A percentile compares a stretch with the other conserved stretches of the same genome.
Evolutionary conservation across 2,797 vertebrate species (phyloP).

Genomic region (Linurgus olivaceus): DNA sequence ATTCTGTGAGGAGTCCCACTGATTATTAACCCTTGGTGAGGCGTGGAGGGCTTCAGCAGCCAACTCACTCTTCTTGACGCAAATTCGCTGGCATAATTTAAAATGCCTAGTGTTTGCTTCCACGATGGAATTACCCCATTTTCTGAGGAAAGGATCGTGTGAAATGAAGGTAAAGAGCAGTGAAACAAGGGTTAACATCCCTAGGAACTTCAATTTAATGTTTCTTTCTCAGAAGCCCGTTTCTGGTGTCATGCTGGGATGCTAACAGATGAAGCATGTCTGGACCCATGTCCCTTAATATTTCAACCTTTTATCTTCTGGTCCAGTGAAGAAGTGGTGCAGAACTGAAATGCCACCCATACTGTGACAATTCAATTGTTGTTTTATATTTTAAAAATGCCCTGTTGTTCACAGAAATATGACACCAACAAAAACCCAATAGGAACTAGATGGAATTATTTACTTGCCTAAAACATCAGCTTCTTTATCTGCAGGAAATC

Average conservation of each 20-base stretch:
- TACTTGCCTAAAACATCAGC: background rate
- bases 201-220: background rate
- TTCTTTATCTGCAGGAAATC: background rate
- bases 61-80: background rate
- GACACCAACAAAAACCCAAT: constrained; percentile 13
- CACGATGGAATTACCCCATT: background rate
- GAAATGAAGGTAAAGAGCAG: background rate
- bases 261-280: background rate
- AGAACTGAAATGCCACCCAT: constrained; percentile 22
- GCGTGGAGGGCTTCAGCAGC: background rate
- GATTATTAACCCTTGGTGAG: background rate
- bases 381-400: constrained; percentile 40
- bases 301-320: constrained; percentile 39
- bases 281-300: background rate
- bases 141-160: background rate
- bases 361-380: constrained; percentile 25
- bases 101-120: background rate
- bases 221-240: background rate
- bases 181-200: background rate
- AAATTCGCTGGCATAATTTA: background rate
- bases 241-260: background rate
- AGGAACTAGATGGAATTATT: background rate
- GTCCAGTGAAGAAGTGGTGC: constrained; percentile 2
- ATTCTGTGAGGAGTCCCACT: background rate
- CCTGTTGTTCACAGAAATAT: constrained; percentile 34